Percentiles rank a stretch among this genome's conserved stretches.
These are phyloP conservation scores for Steatornis caripensis DNA, from an alignment of 2,113 vertebrate species.

Conservation along the genomic window DNA sequence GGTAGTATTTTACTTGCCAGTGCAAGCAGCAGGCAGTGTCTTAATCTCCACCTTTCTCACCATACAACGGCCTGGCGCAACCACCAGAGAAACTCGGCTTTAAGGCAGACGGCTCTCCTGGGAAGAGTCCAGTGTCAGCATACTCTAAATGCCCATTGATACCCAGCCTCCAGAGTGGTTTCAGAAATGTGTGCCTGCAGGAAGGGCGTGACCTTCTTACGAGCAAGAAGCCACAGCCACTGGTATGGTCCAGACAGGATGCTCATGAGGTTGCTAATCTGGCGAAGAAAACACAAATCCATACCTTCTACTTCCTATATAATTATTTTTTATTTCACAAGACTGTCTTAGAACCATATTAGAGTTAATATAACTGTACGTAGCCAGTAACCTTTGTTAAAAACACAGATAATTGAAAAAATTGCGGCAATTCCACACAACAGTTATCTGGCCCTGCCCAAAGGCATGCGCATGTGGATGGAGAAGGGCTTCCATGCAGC, in stretches of 20 bases:
- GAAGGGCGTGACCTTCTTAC: neutral
- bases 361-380: neutral
- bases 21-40: neutral
- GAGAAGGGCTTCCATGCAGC: neutral
- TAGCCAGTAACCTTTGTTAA: neutral
- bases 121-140: neutral
- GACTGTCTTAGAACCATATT: neutral
- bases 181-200: neutral
- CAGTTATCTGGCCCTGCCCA: neutral
- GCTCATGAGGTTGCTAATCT: neutral
- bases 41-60: neutral
- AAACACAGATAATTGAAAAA: neutral
- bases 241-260: neutral
- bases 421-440: neutral
- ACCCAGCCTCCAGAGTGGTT: neutral
- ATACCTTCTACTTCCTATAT: neutral
- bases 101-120: neutral
- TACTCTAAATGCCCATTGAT: neutral
- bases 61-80: fast-evolving
- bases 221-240: neutral
- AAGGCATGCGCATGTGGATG: neutral
- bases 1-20: neutral
- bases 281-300: neutral
- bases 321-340: neutral
- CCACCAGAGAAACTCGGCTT: neutral